These are phyloP conservation scores for Amphiura filiformis DNA, from an alignment of 35 echinoderm and acorn worm genomes.

Conservation along the genomic window DNA sequence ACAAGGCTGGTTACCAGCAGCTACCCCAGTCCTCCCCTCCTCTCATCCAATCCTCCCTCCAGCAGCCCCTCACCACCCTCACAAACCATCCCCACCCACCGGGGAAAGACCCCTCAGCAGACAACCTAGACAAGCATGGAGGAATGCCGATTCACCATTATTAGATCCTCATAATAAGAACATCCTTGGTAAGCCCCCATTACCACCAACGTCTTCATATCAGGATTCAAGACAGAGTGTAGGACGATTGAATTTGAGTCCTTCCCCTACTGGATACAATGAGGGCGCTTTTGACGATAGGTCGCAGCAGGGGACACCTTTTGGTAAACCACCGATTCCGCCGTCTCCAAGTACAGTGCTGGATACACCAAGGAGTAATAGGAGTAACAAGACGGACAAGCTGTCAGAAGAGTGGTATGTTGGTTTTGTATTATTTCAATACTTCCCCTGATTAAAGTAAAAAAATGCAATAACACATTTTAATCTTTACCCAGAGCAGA, in stretches of 20 bases:
- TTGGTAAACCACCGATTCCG: constrained; percentile 84
- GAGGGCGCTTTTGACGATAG: neutral
- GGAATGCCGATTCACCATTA: constrained; percentile 55
- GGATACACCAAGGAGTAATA: constrained; percentile 63
- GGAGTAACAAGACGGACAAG: constrained; percentile 67
- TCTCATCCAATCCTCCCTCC: constrained; percentile 68
- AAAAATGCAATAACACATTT: neutral
- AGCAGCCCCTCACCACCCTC: neutral
- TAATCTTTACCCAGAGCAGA: too few relatives aligned
- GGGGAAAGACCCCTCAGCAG: constrained; percentile 40
- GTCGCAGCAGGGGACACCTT: neutral
- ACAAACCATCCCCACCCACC: constrained; percentile 39
- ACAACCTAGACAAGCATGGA: constrained; percentile 90
- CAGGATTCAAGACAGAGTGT: neutral
- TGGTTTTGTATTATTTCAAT: neutral
- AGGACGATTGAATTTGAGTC: neutral
- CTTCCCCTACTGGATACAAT: neutral
- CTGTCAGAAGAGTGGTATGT: constrained; percentile 94
- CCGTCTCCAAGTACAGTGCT: constrained; percentile 42
- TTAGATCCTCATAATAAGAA: neutral
- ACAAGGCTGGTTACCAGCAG: constrained; percentile 75
- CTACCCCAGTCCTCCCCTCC: constrained; percentile 50
- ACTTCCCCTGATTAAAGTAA: neutral
- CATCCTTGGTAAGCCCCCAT: constrained; percentile 54
- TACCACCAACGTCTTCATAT: constrained; percentile 41